Conservation (phyloP, 2,888 invertebrate species). For the Heliconius aoede region DNA sequence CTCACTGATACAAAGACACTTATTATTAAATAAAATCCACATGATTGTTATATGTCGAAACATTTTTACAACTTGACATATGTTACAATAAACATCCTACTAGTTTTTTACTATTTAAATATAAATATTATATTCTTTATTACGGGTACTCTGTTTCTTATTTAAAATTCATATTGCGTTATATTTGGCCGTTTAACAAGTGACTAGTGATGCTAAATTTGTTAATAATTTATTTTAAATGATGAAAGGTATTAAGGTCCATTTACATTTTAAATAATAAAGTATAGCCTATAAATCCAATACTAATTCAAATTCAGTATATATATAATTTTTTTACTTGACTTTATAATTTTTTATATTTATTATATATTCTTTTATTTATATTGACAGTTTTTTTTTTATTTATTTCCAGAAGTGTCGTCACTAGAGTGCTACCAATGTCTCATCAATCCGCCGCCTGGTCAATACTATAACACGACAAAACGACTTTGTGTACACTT, state of each 20-base stretch:
- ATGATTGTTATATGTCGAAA: background rate
- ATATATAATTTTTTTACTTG: background rate
- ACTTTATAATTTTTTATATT: conserved; percentile 1
- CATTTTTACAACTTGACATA: conserved; percentile 10
- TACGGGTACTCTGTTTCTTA: too few relatives aligned
- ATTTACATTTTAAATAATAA: too few relatives aligned
- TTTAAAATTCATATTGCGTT: too few relatives aligned
- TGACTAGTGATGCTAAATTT: too few relatives aligned
- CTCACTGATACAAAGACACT: conserved; percentile 51
- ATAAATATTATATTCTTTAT: too few relatives aligned
- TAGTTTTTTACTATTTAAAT: conserved; percentile 6
- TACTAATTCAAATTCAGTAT: background rate
- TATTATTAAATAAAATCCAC: conserved; percentile 44
- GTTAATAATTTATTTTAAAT: too few relatives aligned
- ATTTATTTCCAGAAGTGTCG: conserved; percentile 64
- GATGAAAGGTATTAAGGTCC: too few relatives aligned
- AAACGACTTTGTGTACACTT: conserved; percentile 89
- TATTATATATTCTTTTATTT: too few relatives aligned
- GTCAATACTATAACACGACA: conserved; percentile 84
- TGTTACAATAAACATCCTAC: background rate
- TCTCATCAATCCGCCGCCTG: conserved; percentile 84
- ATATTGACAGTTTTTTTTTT: background rate
- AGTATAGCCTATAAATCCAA: too few relatives aligned
- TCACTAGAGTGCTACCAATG: conserved; percentile 90
- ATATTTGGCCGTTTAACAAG: too few relatives aligned